phyloP scores from a whole-genome alignment of 2,113 vertebrate genomes.

The Cyprinus carpio region DNA sequence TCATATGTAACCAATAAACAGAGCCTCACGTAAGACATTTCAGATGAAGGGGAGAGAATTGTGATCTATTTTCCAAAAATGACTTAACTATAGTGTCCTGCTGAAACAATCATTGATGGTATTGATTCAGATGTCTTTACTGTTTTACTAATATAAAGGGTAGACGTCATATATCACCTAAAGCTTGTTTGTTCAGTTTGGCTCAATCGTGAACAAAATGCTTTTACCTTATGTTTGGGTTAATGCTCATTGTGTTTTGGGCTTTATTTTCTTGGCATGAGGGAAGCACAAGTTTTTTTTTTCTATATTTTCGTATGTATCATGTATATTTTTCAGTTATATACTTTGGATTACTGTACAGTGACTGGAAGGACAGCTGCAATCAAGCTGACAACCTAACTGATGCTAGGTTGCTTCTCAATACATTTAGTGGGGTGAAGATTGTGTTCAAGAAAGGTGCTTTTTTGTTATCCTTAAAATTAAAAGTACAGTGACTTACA shows the following conservation, averaged over 20 bases:
- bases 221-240: neutral
- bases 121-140: neutral
- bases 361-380: neutral
- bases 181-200: neutral
- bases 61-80: constrained; percentile 46
- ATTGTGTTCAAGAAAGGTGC: neutral
- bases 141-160: neutral
- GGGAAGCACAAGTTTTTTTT: neutral
- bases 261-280: constrained; percentile 4
- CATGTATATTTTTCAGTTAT: neutral
- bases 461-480: neutral
- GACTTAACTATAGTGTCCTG: constrained; percentile 10
- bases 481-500: neutral
- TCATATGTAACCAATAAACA: constrained; percentile 34
- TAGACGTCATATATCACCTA: neutral
- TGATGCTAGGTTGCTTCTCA: neutral
- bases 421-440: neutral
- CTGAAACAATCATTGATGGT: constrained; percentile 16
- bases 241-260: neutral
- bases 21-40: constrained; percentile 9
- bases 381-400: neutral
- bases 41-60: neutral
- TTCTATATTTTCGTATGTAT: neutral
- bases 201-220: neutral
- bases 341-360: neutral